Evolutionary conservation across 2,888 invertebrate genomes (phyloP), one percentile per base, ranked within the genome.

Genomic region (Cryptocheilus praepositus): DNA sequence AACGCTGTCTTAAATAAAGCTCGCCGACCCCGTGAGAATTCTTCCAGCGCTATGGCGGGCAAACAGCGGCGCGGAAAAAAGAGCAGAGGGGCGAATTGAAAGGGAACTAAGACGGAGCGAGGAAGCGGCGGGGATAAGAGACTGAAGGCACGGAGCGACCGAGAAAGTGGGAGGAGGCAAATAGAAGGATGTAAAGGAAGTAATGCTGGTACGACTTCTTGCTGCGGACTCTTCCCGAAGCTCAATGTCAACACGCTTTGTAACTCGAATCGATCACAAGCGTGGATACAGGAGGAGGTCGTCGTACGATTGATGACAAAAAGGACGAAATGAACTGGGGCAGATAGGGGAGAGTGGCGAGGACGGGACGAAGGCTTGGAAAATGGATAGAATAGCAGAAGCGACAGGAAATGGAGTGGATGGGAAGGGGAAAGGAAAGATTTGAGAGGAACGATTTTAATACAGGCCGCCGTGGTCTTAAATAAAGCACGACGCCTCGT

Each of bases 401-500:
- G n/a, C 18, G 49, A 49, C 18, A 49, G 49, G 19, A 49, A 49
- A 15, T 11, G 49, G 19, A 19, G 49, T 19, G 49, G 19, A 49
- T 49, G 49, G 49, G 49, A 55, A 22, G 16, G 36, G 13, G 36
- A 25, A 36, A 28, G 28, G 4, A 28, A 28, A 4, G 36, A 56
- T n/a, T 43, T 5, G 44, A 36, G 22, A 53, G 67, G 73, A 78
- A 71, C 74, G 70, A 68, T 79, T 77, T 73, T 74, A 74, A 76
- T 73, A 68, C 71, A n/a, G 66, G 70, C 67, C 72, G 70, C 72
- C 63, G 73, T 67, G 53, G 68, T 70, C 71, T 76, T 70, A 69
- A 71, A 77, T 76, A 77, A 79, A 75, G 69, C n/a, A 36, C 36
- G 36, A 36, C 36, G 36, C 36, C 8, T 36, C 36, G 7, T 11